Evolutionary conservation across 2,888 invertebrate genomes (phyloP), one percentile per base, ranked within the genome.

Genomic region (Melipona beecheii): DNA sequence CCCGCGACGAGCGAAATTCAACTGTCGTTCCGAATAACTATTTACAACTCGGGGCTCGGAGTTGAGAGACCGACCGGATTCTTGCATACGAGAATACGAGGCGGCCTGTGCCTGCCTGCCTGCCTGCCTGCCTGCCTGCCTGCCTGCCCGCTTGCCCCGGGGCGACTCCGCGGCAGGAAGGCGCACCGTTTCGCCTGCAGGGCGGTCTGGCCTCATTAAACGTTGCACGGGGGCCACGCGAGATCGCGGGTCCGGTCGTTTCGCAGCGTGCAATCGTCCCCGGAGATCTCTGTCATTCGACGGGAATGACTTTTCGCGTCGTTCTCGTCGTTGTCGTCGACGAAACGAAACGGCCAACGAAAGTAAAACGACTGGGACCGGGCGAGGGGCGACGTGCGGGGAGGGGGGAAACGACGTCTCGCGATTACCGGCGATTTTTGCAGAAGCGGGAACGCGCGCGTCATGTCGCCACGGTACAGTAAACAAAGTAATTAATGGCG

Each of bases 21-120:
- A 91, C 92, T 92, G 93, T 93, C 93, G 92, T 91, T 92, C 89
- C 86, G 89, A 81, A 91, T 92, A 92, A 92, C 92, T 93, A 93
- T 93, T 93, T 92, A 93, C 92, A 92, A 87, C 91, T 43, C 43
- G 87, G 73, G 90, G 52, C 85, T 81, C 86, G 58, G 58, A 31
- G 74, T 43, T 43, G 43, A 64, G 78, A 58, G 79, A 74, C 64
- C 86, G 64, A 76, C 76, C 71, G 78, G 89, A 92, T 92, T 92
- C 91, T 91, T 91, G 91, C 91, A 91, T 91, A 91, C 89, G 89
- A 86, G 86, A 89, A 77, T 82, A 81, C 74, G 77, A 62, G 43
- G 65, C 68, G n/a, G 65, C 21, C 78, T 31, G 77, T 70, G 58
- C 64, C 75, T 65, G 70, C 17, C 43, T 43, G 43, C 0, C 31